Conservation (phyloP, 1,140 invertebrate species). For the Drosophila sturtevanti region DNA sequence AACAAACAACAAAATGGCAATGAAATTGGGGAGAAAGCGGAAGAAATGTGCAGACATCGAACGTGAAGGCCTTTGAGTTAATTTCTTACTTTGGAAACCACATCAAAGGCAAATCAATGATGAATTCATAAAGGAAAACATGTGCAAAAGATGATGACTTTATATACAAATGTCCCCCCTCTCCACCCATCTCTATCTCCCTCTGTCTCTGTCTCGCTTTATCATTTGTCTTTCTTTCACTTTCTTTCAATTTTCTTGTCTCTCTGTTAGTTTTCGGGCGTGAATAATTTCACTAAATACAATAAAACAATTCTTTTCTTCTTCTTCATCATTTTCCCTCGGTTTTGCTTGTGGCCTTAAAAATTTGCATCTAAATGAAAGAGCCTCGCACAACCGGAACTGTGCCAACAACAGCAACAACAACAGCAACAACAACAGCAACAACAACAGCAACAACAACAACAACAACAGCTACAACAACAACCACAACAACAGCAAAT, state of each 20-base stretch:
- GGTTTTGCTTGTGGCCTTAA: constrained; percentile 53
- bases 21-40: background rate
- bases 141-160: constrained; percentile 24
- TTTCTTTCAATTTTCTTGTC: background rate
- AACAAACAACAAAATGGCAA: background rate
- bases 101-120: constrained; percentile 34
- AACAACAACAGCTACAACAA: constrained; percentile 31
- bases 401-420: constrained; percentile 31
- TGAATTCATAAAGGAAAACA: constrained; percentile 32
- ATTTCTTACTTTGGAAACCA: background rate
- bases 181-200: background rate
- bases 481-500: constrained; percentile 42
- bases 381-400: constrained; percentile 60
- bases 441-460: constrained; percentile 50
- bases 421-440: constrained; percentile 41
- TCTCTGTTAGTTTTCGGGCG: constrained; percentile 68
- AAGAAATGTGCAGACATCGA: constrained; percentile 1
- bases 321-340: background rate
- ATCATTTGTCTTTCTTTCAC: no score
- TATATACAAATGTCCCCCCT: background rate
- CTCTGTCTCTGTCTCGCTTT: background rate
- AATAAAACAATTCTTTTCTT: constrained; percentile 63
- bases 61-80: background rate
- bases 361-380: constrained; percentile 79
- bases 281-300: constrained; percentile 80